These are phyloP conservation scores for Metalampra italica DNA, from an alignment of 2,888 invertebrate species.

Conservation along the genomic window DNA sequence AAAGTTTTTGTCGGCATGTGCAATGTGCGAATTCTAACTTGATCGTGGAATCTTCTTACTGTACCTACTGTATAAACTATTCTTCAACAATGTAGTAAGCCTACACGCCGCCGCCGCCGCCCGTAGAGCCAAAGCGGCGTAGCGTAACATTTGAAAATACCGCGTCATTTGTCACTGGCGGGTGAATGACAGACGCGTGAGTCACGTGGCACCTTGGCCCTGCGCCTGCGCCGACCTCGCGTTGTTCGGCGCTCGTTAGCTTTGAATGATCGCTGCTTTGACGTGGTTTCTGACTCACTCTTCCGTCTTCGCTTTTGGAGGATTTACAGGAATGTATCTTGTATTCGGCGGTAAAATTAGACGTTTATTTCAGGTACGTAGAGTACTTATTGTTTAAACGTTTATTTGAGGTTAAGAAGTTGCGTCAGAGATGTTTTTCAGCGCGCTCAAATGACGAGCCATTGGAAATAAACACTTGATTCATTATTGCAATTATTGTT, in stretches of 20 bases:
- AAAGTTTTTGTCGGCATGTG: no score
- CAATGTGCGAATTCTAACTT: no score
- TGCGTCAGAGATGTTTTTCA: constrained; percentile 5
- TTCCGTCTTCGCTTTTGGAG: constrained; percentile 42
- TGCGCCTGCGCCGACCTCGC: constrained; percentile 37
- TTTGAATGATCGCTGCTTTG: constrained; percentile 48
- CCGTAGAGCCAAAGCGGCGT: neutral
- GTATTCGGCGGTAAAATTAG: constrained; percentile 15
- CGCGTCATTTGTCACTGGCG: constrained; percentile 9
- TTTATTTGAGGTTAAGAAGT: neutral
- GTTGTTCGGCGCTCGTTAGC: constrained; percentile 31
- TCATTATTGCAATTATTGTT: neutral
- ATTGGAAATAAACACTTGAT: neutral
- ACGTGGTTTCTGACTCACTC: constrained; percentile 43
- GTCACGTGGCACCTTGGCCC: constrained; percentile 30
- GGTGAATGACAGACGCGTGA: constrained; percentile 19
- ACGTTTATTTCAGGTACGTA: constrained; percentile 12
- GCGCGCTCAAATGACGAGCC: neutral
- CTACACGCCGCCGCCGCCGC: no score
- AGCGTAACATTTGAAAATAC: constrained; percentile 10
- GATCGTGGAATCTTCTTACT: no score
- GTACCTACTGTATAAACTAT: no score
- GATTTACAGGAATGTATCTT: constrained; percentile 28
- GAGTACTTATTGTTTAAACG: neutral
- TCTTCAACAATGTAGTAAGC: no score